phyloP scores from a whole-genome alignment of 2,113 vertebrate species.

The Sorex araneus region DNA sequence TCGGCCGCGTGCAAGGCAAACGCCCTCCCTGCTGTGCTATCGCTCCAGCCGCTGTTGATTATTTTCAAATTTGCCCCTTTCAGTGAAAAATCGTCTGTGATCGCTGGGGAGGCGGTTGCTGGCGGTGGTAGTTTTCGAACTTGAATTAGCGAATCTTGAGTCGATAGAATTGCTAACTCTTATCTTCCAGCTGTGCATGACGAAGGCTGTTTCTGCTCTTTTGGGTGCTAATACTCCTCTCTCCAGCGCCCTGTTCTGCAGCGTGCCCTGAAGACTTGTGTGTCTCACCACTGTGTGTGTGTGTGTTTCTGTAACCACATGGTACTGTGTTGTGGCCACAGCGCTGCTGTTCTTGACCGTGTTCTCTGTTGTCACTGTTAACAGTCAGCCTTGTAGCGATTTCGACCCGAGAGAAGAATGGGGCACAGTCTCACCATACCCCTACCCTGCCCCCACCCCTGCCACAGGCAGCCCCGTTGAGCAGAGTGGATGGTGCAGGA shows the following conservation, averaged over 20 bases:
- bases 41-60: not conserved
- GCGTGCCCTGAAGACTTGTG: conserved; percentile 42
- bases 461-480: not conserved
- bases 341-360: conserved; percentile 20
- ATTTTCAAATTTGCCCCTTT: not conserved
- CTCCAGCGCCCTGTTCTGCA: not conserved
- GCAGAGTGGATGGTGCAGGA: not conserved
- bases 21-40: no score
- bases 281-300: not conserved
- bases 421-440: not conserved
- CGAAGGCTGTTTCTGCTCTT: not conserved
- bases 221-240: conserved; percentile 12
- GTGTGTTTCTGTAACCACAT: conserved; percentile 14
- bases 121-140: conserved; percentile 47
- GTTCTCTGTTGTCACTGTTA: conserved; percentile 4
- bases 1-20: no score
- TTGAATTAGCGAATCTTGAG: conserved; percentile 34
- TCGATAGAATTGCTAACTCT: not conserved
- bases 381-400: not conserved
- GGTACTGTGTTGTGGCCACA: not conserved
- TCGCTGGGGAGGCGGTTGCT: not conserved
- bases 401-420: conserved; percentile 36
- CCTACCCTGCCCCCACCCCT: not conserved
- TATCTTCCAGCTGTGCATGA: not conserved
- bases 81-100: conserved; percentile 30